phyloP scores from a whole-genome alignment of 2,888 invertebrate species.

The Pilophorus perplexus region DNA sequence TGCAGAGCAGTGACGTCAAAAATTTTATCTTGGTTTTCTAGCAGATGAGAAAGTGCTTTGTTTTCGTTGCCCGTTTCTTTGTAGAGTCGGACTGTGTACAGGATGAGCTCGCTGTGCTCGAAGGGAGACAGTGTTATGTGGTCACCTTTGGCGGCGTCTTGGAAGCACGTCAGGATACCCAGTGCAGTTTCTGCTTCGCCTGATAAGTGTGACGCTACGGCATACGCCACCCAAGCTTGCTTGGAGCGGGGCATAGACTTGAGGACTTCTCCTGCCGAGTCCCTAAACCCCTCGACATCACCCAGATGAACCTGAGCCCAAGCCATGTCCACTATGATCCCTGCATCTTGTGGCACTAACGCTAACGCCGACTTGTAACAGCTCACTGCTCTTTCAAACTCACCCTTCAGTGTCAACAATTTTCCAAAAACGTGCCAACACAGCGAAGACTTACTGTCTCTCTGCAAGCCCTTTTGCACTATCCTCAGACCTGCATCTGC shows the following conservation, averaged over 20 bases:
- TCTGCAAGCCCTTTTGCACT: constrained; percentile 89
- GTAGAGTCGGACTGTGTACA: constrained; percentile 96
- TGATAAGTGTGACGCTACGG: constrained; percentile 21
- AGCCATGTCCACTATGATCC: constrained; percentile 94
- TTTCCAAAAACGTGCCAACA: constrained; percentile 99
- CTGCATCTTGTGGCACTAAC: constrained; percentile 98
- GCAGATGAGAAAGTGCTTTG: constrained; percentile 87
- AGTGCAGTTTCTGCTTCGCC: constrained; percentile 63
- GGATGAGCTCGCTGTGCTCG: constrained; percentile 92
- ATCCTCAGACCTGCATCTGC: constrained; percentile 98
- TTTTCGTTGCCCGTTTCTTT: constrained; percentile 69
- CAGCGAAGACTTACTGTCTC: constrained; percentile 94
- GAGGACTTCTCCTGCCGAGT: constrained; percentile 94
- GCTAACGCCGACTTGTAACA: constrained; percentile 98
- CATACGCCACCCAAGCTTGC: constrained; percentile 15
- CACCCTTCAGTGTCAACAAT: constrained; percentile 92
- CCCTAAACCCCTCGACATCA: constrained; percentile 94
- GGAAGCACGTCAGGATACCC: neutral
- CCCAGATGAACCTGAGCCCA: constrained; percentile 98
- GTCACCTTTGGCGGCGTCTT: neutral
- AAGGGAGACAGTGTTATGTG: neutral
- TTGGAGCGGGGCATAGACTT: constrained; percentile 53
- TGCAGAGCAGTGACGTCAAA: constrained; percentile 89
- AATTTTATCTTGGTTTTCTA: constrained; percentile 83
- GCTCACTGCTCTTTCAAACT: constrained; percentile 99